Evolutionary conservation across 2,888 invertebrate species (phyloP), one percentile per base, ranked within the genome.

Genomic region (Neoascia interrupta): DNA sequence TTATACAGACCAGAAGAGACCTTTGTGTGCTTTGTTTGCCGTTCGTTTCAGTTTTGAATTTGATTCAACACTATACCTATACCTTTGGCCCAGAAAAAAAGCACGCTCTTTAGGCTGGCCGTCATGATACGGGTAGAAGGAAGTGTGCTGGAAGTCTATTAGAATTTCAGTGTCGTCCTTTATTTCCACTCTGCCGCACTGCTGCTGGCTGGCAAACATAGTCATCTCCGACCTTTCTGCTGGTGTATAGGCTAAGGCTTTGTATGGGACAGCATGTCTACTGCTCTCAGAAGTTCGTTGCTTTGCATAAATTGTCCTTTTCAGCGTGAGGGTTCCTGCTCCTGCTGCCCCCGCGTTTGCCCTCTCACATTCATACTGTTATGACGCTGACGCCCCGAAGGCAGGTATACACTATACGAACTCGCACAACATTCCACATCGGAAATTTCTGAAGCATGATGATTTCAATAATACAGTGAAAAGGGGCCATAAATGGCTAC

Each of bases 301-400:
- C 66, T 79, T 73, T 79, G 66, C 79, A 79, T 79, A 79, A 79
- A 79, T 79, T 73, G 73, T 79, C 79, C 79, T 79, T 79, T 79
- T 61, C 73, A 73, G 56, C 41, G 15, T 31, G 28, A 15, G 18
- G 34, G 2, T 31, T 26, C 21, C 41, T 16, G 13, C 39, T 19
- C 41, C 37, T 60, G 26, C 31, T 16, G 26, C 16, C 23, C 37
- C 34, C 56, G 54, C 53, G 41, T 61, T 41, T 49, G 53, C 43
- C 41, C 41, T 23, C 64, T 54, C 54, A 41, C 47, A 72, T 64
- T 60, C 53, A 31, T 61, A 41, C 54, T 45, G 66, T 23, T 66
- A 47, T 54, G 60, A 64, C 47, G 66, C 54, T 66, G 49, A 54
- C 31, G 73, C 79, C 73, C 8, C 53, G 36, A 49, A 39, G 79